Conservation (phyloP, 1,140 invertebrate genomes). For the Philopotamus ludificatus region DNA sequence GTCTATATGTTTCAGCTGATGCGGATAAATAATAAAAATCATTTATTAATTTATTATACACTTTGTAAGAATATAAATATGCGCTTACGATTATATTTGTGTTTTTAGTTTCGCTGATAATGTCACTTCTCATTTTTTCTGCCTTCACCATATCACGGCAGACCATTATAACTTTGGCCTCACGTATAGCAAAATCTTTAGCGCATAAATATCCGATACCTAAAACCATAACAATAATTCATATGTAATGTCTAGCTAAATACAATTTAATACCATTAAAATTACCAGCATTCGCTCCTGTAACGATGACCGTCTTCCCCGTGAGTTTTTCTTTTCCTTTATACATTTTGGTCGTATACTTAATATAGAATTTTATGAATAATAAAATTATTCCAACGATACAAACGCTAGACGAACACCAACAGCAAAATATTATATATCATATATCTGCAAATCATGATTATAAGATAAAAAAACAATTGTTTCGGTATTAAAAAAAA, state of each 20-base stretch:
- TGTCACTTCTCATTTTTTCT: conserved; percentile 57
- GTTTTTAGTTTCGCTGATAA: conserved; percentile 51
- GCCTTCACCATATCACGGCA: conserved; percentile 64
- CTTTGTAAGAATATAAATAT: no score
- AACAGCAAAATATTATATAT: no score
- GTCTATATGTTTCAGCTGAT: conserved; percentile 56
- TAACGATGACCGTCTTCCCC: conserved; percentile 76
- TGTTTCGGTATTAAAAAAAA: not conserved
- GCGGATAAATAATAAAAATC: no score
- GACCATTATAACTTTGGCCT: conserved; percentile 71
- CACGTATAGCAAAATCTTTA: conserved; percentile 68
- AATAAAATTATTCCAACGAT: conserved; percentile 13
- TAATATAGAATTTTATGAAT: conserved; percentile 27
- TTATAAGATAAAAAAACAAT: not conserved
- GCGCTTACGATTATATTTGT: no score
- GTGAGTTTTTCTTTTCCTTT: conserved; percentile 49
- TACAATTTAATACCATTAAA: no score
- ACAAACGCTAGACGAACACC: no score
- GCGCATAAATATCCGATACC: conserved; percentile 68
- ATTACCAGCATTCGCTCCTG: conserved; percentile 76
- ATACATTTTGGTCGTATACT: conserved; percentile 10
- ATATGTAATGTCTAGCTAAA: not conserved
- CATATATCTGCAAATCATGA: no score
- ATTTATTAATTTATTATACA: no score
- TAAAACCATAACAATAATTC: conserved; percentile 20